A percentile compares a stretch with the other conserved stretches of the same genome.
These are phyloP conservation scores for Eudasyphora cyanicolor DNA, from an alignment of 2,888 invertebrate genomes.

Conservation along the genomic window DNA sequence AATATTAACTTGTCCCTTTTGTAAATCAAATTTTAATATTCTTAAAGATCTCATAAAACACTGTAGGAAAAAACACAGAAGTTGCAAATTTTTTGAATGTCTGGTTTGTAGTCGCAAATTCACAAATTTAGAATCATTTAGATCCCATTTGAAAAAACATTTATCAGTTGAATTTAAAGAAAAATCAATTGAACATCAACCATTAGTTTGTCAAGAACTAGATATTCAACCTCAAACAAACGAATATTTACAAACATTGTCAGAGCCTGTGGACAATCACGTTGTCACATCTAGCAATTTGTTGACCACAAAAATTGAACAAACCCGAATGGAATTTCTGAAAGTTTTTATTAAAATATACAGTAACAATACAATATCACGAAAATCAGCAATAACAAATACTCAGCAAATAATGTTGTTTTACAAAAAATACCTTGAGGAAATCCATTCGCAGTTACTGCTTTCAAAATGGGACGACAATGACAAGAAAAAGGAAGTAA, in stretches of 20 bases:
- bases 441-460: background rate
- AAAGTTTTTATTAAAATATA: slow-evolving; percentile 15
- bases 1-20: background rate
- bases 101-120: slow-evolving; percentile 17
- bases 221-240: background rate
- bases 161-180: background rate
- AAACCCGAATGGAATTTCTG: slow-evolving; percentile 10
- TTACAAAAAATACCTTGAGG: slow-evolving; percentile 2
- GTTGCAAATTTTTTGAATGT: slow-evolving; percentile 15
- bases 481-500: background rate
- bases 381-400: background rate
- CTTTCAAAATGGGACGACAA: background rate
- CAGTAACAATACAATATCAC: background rate
- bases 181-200: no score
- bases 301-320: background rate
- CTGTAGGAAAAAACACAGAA: background rate
- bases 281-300: background rate
- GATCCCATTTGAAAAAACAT: slow-evolving; percentile 23
- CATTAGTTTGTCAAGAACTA: background rate
- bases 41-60: background rate
- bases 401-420: background rate
- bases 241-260: background rate
- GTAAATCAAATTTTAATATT: background rate
- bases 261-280: background rate
- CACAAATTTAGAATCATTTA: slow-evolving; percentile 16